A percentile compares a stretch with the other conserved stretches of the same genome.
phyloP scores from a whole-genome alignment of 2,113 vertebrate species.

The Alosa alosa region DNA sequence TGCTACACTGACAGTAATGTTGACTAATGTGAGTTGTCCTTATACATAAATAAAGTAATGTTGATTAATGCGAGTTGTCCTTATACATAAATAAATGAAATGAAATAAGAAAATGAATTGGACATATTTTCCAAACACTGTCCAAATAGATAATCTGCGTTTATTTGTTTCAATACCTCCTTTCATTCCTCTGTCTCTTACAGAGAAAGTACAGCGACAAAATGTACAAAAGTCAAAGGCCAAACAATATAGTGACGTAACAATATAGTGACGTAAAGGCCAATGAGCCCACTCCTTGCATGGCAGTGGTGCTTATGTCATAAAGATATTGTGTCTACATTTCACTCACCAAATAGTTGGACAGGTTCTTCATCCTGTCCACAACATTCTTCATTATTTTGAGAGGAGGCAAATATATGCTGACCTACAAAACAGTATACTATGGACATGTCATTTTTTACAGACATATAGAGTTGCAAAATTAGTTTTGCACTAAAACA shows the following conservation, averaged over 20 bases:
- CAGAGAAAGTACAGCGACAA: not conserved
- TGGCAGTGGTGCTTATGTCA: not conserved
- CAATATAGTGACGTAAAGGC: too few species aligned
- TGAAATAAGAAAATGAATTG: too few species aligned
- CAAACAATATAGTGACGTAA: not conserved
- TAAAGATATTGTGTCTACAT: not conserved
- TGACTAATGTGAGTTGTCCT: too few species aligned
- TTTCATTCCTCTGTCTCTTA: not conserved
- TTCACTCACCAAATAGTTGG: constrained; percentile 78
- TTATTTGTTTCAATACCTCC: not conserved
- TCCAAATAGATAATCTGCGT: too few species aligned
- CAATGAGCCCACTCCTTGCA: too few species aligned
- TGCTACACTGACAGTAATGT: too few species aligned
- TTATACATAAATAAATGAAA: too few species aligned
- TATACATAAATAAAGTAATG: too few species aligned
- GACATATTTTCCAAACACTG: too few species aligned
- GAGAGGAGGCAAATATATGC: constrained; percentile 86
- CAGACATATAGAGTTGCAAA: not conserved
- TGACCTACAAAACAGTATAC: constrained; percentile 72
- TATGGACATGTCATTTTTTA: not conserved
- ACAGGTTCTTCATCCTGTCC: constrained; percentile 96
- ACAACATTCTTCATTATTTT: constrained; percentile 93
- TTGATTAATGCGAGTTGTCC: too few species aligned
- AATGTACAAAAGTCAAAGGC: not conserved
- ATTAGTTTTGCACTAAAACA: not conserved